Evolutionary conservation across 2,797 vertebrate genomes (phyloP).

Genomic region (Vultur gryphus): DNA sequence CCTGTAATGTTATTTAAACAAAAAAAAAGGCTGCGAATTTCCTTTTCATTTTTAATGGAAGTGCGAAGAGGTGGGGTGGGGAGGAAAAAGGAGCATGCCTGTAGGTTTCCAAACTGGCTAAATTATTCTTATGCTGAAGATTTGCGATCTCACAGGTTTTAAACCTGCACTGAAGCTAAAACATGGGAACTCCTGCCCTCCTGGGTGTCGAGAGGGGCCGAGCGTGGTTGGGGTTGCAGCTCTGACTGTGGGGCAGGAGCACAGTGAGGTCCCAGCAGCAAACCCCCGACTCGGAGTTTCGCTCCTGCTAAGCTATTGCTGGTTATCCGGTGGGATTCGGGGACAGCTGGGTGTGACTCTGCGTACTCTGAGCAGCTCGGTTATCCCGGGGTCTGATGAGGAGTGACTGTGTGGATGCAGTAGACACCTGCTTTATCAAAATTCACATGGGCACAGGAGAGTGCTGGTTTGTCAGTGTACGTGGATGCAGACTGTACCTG

Average conservation of each 20-base stretch:
- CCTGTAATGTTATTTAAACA: background rate
- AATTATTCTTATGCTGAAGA: background rate
- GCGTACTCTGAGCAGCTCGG: rapidly evolving
- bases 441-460: rapidly evolving
- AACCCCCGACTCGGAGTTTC: rapidly evolving
- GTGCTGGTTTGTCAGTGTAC: rapidly evolving
- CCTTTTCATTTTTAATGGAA: constrained; percentile 24
- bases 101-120: background rate
- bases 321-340: background rate
- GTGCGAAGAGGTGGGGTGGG: constrained; percentile 1
- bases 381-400: background rate
- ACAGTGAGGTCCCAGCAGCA: background rate
- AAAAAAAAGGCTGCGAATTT: background rate
- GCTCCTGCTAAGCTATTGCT: rapidly evolving
- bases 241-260: background rate
- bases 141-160: background rate
- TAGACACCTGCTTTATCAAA: background rate
- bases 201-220: rapidly evolving
- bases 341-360: too few species aligned
- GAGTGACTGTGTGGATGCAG: background rate
- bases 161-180: background rate
- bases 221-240: background rate
- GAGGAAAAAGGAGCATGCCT: background rate
- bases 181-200: background rate
- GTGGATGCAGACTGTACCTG: rapidly evolving